Evolutionary conservation across 2,797 vertebrate genomes (phyloP), one percentile per base, ranked within the genome.

Genomic region (Glyptemys insculpta): DNA sequence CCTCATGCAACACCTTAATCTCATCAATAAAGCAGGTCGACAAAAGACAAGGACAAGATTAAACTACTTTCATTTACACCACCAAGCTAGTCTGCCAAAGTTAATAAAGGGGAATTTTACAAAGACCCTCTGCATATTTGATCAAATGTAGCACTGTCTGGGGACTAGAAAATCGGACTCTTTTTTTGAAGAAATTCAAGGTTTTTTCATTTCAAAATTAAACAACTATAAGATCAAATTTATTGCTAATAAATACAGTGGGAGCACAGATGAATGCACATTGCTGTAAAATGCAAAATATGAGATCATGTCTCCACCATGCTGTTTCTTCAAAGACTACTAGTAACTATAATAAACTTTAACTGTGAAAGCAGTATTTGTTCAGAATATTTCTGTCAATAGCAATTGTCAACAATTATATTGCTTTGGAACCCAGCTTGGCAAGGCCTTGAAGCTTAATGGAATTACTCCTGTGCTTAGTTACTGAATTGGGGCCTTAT

Each of bases 1-100:
- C 96, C 92, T 90, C 87, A 84, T 88, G 49, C 85, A 23, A 92
- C 78, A 81, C 81, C 62, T 92, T 97, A 96, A 97, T 94, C 97
- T 95, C 59, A 74, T 95, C 79, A 2, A 14, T 86, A 92, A 95
- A 94, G 91, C 91, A 87, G 95, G 92, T 94, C 94, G 95, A 96
- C 95, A 94, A 90, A 95, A 89, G 92, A 87, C 85, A 86, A 97
- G 85, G 91, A 68, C 96, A 57, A 50, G 59, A 62, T 87, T 54
- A 87, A 96, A 91, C 85, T 92, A 19, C 86, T 92, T 91, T 94
- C 57, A 91, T 95, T 96, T 87, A 49, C 84, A 68, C 86, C 80
- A 85, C 62, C 85, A 65, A n/a, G 62, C 62, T n/a, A 89, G 3
- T 85, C 83, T 94, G 85, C 92, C 84, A 68, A 68, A 37, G 15